Evolutionary conservation across 2,888 invertebrate genomes (phyloP).

Genomic region (Augochlorella aurata): DNA sequence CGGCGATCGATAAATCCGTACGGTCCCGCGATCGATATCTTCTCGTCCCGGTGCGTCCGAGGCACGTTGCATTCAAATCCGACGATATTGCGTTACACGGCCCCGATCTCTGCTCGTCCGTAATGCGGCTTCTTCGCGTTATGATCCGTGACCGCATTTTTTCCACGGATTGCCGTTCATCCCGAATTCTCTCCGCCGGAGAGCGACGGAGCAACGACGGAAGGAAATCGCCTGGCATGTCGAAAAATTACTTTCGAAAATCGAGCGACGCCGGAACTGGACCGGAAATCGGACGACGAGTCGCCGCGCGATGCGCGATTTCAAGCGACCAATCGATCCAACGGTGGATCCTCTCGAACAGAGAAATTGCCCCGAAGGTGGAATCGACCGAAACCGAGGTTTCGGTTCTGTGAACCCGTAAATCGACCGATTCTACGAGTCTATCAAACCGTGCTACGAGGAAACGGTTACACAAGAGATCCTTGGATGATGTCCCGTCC

Average conservation of each 20-base stretch:
- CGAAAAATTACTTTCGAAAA: conserved; percentile 61
- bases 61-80: conserved; percentile 63
- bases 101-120: conserved; percentile 72
- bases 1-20: conserved; percentile 25
- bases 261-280: conserved; percentile 56
- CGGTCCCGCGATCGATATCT: conserved; percentile 38
- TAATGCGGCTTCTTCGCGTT: conserved; percentile 68
- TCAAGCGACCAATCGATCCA: conserved; percentile 35
- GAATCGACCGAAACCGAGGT: not conserved
- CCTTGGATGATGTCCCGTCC: not conserved
- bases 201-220: not conserved
- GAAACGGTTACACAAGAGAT: not conserved
- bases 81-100: conserved; percentile 63
- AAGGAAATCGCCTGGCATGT: conserved; percentile 1
- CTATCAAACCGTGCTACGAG: not conserved
- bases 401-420: not conserved
- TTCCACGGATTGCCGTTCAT: conserved; percentile 42
- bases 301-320: conserved; percentile 30
- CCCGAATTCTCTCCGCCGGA: conserved; percentile 49
- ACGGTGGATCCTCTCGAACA: not conserved
- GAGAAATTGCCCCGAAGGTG: conserved; percentile 12
- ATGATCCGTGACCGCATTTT: conserved; percentile 71
- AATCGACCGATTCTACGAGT: conserved; percentile 1
- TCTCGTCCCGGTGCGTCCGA: conserved; percentile 37
- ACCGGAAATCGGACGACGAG: conserved; percentile 61